Percentiles rank a stretch among this genome's conserved stretches.
Evolutionary conservation across 2,888 invertebrate species (phyloP).

Genomic region (Oscheius sp.): DNA sequence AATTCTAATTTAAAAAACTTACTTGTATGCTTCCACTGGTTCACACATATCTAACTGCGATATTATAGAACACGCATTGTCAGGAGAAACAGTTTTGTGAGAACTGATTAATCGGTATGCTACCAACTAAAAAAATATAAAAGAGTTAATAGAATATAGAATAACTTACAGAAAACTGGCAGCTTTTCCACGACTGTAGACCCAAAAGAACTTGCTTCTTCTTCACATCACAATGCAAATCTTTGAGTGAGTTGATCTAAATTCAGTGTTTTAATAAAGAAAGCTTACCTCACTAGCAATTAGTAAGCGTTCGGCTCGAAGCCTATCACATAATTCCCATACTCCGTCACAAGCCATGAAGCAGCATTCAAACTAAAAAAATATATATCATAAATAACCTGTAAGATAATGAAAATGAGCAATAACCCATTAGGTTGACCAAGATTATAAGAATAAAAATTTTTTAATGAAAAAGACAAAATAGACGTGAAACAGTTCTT

Average conservation of each 20-base stretch:
- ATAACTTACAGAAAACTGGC: slow-evolving; percentile 8
- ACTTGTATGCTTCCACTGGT: slow-evolving; percentile 28
- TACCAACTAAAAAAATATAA: neutral
- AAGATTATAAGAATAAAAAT: no score
- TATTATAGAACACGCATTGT: slow-evolving; percentile 20
- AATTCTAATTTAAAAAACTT: no score
- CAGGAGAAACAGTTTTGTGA: slow-evolving; percentile 22
- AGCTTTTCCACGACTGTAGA: slow-evolving; percentile 21
- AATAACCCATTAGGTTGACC: no score
- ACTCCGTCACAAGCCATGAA: slow-evolving; percentile 18
- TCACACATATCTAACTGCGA: slow-evolving; percentile 17
- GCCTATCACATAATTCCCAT: slow-evolving; percentile 29
- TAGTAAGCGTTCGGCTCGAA: slow-evolving; percentile 28
- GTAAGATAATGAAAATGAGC: neutral
- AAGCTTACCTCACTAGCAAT: slow-evolving; percentile 25
- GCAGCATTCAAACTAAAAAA: slow-evolving; percentile 1
- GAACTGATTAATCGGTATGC: slow-evolving; percentile 17
- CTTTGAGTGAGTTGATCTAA: slow-evolving; percentile 19
- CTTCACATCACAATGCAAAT: slow-evolving; percentile 11
- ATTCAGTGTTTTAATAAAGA: neutral
- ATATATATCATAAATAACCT: neutral
- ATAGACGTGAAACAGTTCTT: neutral
- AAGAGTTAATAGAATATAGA: neutral
- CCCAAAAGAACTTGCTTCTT: slow-evolving; percentile 14
- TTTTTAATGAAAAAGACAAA: neutral